These are phyloP conservation scores for Aphelocoma californica DNA, from an alignment of 2,797 vertebrate species.

Conservation along the genomic window DNA sequence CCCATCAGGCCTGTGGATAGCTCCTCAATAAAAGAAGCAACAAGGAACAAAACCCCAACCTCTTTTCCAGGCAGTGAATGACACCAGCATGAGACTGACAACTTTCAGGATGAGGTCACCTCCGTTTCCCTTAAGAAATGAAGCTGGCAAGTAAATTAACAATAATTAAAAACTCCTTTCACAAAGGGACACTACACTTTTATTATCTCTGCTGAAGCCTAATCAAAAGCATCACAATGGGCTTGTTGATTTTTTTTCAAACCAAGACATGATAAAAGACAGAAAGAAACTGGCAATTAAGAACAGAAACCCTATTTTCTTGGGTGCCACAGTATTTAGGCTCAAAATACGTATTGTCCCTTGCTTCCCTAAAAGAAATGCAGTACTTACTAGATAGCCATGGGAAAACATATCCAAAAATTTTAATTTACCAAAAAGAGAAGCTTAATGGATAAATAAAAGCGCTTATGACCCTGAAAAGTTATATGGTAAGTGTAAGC, in stretches of 20 bases:
- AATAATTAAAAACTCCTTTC: constrained; percentile 40
- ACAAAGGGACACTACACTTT: constrained; percentile 52
- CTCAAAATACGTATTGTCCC: neutral
- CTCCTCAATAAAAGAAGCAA: constrained; percentile 9
- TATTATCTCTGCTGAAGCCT: constrained; percentile 32
- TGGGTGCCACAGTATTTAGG: neutral
- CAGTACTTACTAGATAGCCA: neutral
- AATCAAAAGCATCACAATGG: constrained; percentile 8
- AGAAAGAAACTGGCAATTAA: neutral
- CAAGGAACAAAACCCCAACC: neutral
- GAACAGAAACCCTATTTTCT: neutral
- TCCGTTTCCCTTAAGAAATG: constrained; percentile 13
- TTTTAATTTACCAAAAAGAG: neutral
- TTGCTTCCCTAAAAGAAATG: neutral
- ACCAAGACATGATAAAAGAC: neutral
- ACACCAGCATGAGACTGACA: neutral
- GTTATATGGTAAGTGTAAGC: neutral
- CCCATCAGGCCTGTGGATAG: neutral
- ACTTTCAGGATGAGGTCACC: constrained; percentile 51
- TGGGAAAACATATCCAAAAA: neutral
- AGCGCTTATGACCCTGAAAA: neutral
- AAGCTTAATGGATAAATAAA: neutral
- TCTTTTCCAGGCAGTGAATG: neutral
- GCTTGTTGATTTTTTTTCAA: neutral
- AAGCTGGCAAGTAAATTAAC: constrained; percentile 29